These are phyloP conservation scores for Syngnathus floridae DNA, from an alignment of 2,113 vertebrate genomes.

Conservation along the genomic window DNA sequence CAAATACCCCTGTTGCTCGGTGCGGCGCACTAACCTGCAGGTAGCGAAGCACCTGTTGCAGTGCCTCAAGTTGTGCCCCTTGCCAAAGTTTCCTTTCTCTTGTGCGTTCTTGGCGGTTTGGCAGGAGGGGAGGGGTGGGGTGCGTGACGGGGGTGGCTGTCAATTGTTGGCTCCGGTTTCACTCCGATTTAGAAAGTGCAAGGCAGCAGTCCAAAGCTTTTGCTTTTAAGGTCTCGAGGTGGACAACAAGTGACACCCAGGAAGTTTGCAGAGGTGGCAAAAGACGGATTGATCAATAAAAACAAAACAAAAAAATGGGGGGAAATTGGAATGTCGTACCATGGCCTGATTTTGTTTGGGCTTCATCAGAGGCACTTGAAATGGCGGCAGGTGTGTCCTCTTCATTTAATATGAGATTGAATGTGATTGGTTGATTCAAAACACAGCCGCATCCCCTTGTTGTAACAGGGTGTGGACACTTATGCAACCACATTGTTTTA, in stretches of 20 bases:
- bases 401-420: no score
- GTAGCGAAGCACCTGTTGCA: conserved; percentile 1
- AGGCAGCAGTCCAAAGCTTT: conserved; percentile 47
- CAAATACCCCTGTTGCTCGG: conserved; percentile 32
- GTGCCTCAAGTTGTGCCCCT: conserved; percentile 43
- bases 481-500: no score
- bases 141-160: conserved; percentile 34
- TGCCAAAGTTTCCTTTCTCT: conserved; percentile 32
- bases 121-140: conserved; percentile 2
- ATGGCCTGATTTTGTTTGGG: no score
- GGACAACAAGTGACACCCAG: conserved; percentile 22
- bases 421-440: no score
- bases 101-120: conserved; percentile 3
- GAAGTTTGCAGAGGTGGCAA: conserved; percentile 7
- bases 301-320: no score
- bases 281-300: neutral
- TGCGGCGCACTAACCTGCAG: neutral
- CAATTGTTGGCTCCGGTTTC: conserved; percentile 63
- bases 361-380: no score
- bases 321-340: no score
- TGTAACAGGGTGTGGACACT: no score
- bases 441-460: no score
- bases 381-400: no score
- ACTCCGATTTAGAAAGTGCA: conserved; percentile 66
- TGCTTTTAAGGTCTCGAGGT: conserved; percentile 50